These are phyloP conservation scores for Anthrax anthrax DNA, from an alignment of 2,888 invertebrate genomes.

Conservation along the genomic window DNA sequence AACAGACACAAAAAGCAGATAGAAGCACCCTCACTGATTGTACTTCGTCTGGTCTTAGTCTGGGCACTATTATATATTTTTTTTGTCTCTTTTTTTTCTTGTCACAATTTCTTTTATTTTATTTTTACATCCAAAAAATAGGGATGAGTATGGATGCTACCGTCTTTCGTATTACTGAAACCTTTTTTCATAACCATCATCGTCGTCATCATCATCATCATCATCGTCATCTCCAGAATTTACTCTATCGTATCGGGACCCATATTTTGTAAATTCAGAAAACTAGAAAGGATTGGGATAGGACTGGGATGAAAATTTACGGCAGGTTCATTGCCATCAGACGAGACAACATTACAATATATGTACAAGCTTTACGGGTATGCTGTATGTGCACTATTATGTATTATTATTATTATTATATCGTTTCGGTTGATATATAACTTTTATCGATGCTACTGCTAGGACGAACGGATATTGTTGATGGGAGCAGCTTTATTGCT, in stretches of 20 bases:
- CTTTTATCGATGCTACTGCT: not conserved
- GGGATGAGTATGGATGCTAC: not conserved
- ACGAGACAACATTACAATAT: slow-evolving; percentile 4
- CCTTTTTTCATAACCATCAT: not conserved
- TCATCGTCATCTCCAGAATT: not conserved
- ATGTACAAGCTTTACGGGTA: not conserved
- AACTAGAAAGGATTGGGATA: slow-evolving; percentile 9
- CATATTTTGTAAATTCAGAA: slow-evolving; percentile 10
- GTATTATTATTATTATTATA: not conserved
- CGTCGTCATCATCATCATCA: not conserved
- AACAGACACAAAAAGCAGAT: not conserved
- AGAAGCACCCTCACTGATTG: not conserved
- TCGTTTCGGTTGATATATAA: not conserved
- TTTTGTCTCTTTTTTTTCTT: not conserved
- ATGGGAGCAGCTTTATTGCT: no score
- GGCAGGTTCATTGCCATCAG: slow-evolving; percentile 10
- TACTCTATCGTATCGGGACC: slow-evolving; percentile 8
- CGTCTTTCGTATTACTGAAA: not conserved
- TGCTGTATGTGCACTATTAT: not conserved
- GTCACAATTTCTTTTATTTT: not conserved
- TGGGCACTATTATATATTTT: slow-evolving; percentile 3
- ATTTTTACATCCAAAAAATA: not conserved
- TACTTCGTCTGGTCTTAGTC: slow-evolving; percentile 9
- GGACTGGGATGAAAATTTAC: slow-evolving; percentile 11
- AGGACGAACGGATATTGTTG: not conserved